These are phyloP conservation scores for Sturnira hondurensis DNA, from an alignment of 2,113 vertebrate genomes.

Conservation along the genomic window DNA sequence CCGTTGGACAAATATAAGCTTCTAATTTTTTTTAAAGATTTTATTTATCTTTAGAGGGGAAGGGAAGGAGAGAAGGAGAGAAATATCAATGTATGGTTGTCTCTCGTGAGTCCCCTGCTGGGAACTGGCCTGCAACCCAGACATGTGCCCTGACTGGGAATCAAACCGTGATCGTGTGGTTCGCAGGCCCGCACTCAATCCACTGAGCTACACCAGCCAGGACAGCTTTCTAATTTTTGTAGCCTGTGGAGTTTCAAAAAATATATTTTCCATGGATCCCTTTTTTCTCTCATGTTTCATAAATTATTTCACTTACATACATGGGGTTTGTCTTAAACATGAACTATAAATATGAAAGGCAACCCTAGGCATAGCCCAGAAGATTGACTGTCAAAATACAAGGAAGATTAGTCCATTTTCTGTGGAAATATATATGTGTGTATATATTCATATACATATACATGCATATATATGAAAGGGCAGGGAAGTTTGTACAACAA, in stretches of 20 bases:
- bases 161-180: too few species aligned
- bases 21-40: too few species aligned
- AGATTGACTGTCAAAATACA: slow-evolving; percentile 42
- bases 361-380: not conserved
- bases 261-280: not conserved
- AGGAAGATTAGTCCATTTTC: slow-evolving; percentile 22
- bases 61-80: too few species aligned
- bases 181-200: too few species aligned
- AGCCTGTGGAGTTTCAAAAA: not conserved
- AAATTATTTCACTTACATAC: slow-evolving; percentile 15
- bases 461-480: not conserved
- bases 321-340: not conserved
- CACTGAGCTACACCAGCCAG: too few species aligned
- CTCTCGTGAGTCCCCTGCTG: too few species aligned
- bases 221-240: slow-evolving; percentile 8
- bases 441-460: not conserved
- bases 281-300: not conserved
- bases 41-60: too few species aligned
- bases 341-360: slow-evolving; percentile 1
- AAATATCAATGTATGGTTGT: too few species aligned
- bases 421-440: not conserved
- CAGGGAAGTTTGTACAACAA: not conserved
- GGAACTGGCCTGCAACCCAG: too few species aligned
- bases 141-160: too few species aligned
- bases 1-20: not conserved